Evolutionary conservation across 2,113 vertebrate species (phyloP).

Genomic region (Campylomormyrus tamandua): DNA sequence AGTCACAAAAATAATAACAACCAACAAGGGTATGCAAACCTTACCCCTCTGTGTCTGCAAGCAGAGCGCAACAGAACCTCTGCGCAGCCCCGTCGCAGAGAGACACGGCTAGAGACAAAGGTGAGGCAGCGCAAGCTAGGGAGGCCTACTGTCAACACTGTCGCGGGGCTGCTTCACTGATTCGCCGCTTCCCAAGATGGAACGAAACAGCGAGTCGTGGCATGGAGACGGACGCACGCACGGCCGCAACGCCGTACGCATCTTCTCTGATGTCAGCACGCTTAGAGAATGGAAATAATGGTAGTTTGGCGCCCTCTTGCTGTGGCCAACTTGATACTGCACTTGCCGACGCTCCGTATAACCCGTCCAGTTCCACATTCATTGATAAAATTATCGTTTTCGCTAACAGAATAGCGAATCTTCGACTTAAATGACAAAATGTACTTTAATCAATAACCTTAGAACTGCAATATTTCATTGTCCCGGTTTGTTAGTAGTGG

Average conservation of each 20-base stretch:
- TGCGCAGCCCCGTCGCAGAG: slow-evolving; percentile 35
- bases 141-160: slow-evolving; percentile 41
- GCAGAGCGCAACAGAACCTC: slow-evolving; percentile 42
- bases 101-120: slow-evolving; percentile 31
- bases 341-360: slow-evolving; percentile 12
- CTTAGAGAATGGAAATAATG: slow-evolving; percentile 27
- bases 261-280: slow-evolving; percentile 65
- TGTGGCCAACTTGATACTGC: slow-evolving; percentile 33
- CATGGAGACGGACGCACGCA: slow-evolving; percentile 61
- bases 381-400: neutral
- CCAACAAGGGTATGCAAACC: slow-evolving; percentile 40
- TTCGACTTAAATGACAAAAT: neutral
- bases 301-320: slow-evolving; percentile 37
- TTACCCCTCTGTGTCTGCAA: slow-evolving; percentile 46
- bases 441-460: neutral
- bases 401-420: neutral
- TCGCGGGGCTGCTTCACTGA: slow-evolving; percentile 37
- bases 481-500: neutral
- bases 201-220: slow-evolving; percentile 64
- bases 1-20: slow-evolving; percentile 36
- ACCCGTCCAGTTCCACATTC: neutral
- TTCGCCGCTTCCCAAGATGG: slow-evolving; percentile 60
- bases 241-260: slow-evolving; percentile 52
- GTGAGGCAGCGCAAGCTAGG: slow-evolving; percentile 32
- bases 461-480: neutral